Evolutionary conservation across 2,888 invertebrate genomes (phyloP), one percentile per base, ranked within the genome.

Genomic region (Oscheius sp.): DNA sequence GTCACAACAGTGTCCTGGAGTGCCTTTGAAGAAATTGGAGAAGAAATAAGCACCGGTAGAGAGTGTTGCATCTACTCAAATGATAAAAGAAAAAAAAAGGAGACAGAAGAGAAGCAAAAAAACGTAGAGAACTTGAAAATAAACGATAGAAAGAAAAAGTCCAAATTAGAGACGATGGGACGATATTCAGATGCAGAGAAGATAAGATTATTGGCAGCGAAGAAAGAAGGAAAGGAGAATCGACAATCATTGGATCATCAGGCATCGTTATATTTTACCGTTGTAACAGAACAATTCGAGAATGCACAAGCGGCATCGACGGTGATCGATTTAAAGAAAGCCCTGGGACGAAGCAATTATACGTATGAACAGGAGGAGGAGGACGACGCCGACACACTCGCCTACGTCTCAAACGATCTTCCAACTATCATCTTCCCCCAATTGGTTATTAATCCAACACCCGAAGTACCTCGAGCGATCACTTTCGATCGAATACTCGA

Each of bases 211-310:
- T n/a, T n/a, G n/a, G n/a, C n/a, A n/a, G n/a, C n/a, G n/a, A n/a
- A n/a, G n/a, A n/a, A n/a, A n/a, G n/a, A n/a, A n/a, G n/a, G n/a
- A n/a, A n/a, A n/a, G n/a, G n/a, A n/a, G n/a, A n/a, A n/a, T n/a
- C n/a, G n/a, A n/a, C n/a, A n/a, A n/a, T n/a, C n/a, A n/a, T n/a
- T n/a, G n/a, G n/a, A n/a, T n/a, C n/a, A n/a, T n/a, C n/a, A n/a
- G n/a, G n/a, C n/a, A n/a, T 54, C 54, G 54, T 6, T 54, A 17
- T 54, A 54, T n/a, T 1, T 54, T 36, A 54, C 54, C 33, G 54
- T 54, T 20, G 33, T 54, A 32, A 54, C 54, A 1, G 54, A 54
- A 32, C 54, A 54, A 17, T 54, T 54, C 17, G 54, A 54, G 22
- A 54, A 54, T 33, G 54, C 54, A 14, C 54, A 54, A 22, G 33